Conservation (phyloP, 2,113 vertebrate genomes). For the Eurystomus gularis region DNA sequence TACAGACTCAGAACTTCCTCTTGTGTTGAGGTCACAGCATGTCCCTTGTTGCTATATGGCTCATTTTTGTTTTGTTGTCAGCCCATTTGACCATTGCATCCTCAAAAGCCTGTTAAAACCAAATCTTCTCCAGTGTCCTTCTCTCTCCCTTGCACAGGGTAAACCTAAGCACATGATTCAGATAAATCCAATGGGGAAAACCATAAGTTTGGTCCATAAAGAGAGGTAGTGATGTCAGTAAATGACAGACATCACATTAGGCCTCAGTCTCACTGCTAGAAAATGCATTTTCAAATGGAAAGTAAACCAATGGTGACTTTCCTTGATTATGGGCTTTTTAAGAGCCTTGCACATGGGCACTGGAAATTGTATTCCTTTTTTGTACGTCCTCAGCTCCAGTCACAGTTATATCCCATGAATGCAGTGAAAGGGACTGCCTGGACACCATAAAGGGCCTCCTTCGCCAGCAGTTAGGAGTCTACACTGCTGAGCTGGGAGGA, state of each 20-base stretch:
- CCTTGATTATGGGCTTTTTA: background rate
- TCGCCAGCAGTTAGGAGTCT: background rate
- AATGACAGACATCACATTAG: background rate
- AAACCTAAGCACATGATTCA: background rate
- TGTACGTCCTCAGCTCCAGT: background rate
- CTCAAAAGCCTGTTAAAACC: background rate
- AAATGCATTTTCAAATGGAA: background rate
- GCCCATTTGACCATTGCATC: background rate
- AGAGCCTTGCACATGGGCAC: background rate
- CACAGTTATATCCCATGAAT: background rate
- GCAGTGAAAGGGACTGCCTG: background rate
- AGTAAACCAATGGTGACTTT: background rate
- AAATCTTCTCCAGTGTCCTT: background rate
- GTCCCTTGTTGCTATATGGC: background rate
- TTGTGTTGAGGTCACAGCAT: background rate
- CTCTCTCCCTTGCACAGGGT: background rate
- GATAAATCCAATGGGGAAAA: background rate
- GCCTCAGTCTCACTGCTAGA: background rate
- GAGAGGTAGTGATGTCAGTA: background rate
- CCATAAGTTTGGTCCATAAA: background rate
- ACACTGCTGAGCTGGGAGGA: background rate
- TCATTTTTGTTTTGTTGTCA: background rate
- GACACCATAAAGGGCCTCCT: background rate
- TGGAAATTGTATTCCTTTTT: background rate
- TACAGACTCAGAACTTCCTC: background rate